phyloP scores from a whole-genome alignment of 2,888 invertebrate species.

The Drosophila pegasa region DNA sequence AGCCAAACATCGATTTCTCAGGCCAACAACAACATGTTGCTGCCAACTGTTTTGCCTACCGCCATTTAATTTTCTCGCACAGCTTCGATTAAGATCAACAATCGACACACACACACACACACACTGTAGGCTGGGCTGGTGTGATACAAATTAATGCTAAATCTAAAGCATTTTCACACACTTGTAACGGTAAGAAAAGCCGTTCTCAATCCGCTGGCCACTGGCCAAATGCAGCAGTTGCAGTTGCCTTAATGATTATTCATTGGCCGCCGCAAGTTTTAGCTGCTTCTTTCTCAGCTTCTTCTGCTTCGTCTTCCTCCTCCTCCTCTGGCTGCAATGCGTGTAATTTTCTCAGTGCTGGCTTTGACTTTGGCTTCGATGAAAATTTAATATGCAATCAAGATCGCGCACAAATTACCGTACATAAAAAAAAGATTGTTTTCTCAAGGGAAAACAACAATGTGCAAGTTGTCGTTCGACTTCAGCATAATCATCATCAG shows the following conservation, averaged over 20 bases:
- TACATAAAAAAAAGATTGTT: conserved; percentile 69
- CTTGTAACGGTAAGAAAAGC: conserved; percentile 71
- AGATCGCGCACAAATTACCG: conserved; percentile 79
- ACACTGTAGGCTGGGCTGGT: conserved; percentile 54
- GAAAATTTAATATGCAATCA: conserved; percentile 80
- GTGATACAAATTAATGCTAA: conserved; percentile 74
- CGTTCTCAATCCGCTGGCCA: conserved; percentile 39
- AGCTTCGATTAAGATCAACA: conserved; percentile 76
- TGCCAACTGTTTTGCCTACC: conserved; percentile 70
- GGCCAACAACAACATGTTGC: conserved; percentile 44
- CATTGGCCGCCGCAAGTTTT: conserved; percentile 58
- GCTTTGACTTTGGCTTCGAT: conserved; percentile 64
- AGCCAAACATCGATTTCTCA: conserved; percentile 52
- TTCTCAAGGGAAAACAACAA: conserved; percentile 79
- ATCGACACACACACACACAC: conserved; percentile 34
- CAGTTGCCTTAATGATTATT: conserved; percentile 74
- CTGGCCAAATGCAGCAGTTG: conserved; percentile 52
- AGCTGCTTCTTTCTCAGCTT: conserved; percentile 30
- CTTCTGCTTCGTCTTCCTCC: conserved; percentile 1
- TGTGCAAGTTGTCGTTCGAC: conserved; percentile 68
- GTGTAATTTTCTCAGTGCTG: conserved; percentile 79
- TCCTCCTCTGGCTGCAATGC: conserved; percentile 56
- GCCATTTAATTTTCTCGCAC: conserved; percentile 70
- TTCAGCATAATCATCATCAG: conserved; percentile 38
- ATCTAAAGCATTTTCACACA: conserved; percentile 78